phyloP scores from a whole-genome alignment of 2,888 invertebrate species.

The Cerceris rybyensis region DNA sequence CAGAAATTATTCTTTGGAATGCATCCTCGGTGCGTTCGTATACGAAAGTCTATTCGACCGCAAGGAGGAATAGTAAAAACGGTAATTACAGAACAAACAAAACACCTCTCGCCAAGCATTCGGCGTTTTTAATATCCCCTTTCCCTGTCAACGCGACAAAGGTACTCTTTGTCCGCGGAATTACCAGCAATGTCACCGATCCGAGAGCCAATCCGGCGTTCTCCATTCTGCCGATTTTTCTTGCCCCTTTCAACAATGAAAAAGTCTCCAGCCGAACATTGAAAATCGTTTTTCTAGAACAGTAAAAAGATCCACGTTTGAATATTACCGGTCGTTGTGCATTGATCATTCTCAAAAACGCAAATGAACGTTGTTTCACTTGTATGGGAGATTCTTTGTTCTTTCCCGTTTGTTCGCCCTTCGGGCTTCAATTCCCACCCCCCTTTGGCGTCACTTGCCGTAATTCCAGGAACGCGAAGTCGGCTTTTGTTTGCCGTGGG shows the following conservation, averaged over 20 bases:
- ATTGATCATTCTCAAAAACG: not conserved
- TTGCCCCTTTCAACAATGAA: too few relatives aligned
- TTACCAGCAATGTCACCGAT: not conserved
- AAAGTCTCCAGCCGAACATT: too few relatives aligned
- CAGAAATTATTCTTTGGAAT: too few relatives aligned
- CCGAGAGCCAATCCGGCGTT: not conserved
- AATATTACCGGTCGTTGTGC: not conserved
- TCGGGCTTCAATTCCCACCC: not conserved
- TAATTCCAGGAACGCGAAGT: not conserved
- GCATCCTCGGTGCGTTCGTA: not conserved
- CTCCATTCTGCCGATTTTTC: not conserved
- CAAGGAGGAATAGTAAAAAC: not conserved
- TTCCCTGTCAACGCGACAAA: not conserved
- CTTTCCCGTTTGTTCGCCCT: slow-evolving; percentile 12
- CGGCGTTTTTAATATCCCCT: not conserved
- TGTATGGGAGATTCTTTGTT: slow-evolving; percentile 22
- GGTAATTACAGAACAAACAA: slow-evolving; percentile 6
- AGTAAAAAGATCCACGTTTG: not conserved
- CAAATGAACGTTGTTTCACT: slow-evolving; percentile 4
- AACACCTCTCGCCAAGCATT: not conserved
- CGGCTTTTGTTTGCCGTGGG: slow-evolving; percentile 9
- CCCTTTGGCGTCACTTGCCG: not conserved
- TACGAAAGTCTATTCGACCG: not conserved
- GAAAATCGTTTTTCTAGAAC: too few relatives aligned
- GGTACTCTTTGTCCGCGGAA: slow-evolving; percentile 17